A percentile compares a stretch with the other conserved stretches of the same genome.
These are phyloP conservation scores for Clarias macrocephalus DNA, from an alignment of 2,113 vertebrate species.

Conservation along the genomic window DNA sequence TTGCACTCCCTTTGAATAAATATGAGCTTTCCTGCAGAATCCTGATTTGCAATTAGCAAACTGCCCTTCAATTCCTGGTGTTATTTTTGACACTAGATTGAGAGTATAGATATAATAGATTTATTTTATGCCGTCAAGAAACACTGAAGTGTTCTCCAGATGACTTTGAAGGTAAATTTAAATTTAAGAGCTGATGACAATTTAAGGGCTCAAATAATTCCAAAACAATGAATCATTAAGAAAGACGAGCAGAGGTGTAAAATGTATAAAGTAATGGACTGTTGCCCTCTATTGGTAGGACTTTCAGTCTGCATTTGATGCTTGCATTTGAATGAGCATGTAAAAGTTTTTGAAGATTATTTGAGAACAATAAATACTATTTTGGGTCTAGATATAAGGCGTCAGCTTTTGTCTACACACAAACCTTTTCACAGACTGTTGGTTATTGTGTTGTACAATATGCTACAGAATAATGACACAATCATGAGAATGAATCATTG, in stretches of 20 bases:
- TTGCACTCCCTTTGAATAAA: constrained; percentile 32
- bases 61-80: constrained; percentile 39
- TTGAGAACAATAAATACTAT: constrained; percentile 2
- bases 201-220: constrained; percentile 33
- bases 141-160: constrained; percentile 24
- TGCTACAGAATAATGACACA: background rate
- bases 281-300: constrained; percentile 79
- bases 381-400: background rate
- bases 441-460: background rate
- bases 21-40: constrained; percentile 35
- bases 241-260: constrained; percentile 48
- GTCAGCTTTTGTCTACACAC: background rate
- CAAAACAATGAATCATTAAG: constrained; percentile 39
- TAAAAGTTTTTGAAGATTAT: constrained; percentile 23
- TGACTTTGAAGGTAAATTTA: constrained; percentile 17
- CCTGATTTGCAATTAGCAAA: constrained; percentile 39
- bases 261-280: constrained; percentile 71
- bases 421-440: background rate
- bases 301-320: constrained; percentile 64
- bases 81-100: constrained; percentile 41
- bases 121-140: constrained; percentile 30
- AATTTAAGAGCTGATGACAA: constrained; percentile 28
- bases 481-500: background rate
- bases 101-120: constrained; percentile 46
- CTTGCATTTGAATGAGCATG: constrained; percentile 51